Evolutionary conservation across 2,888 invertebrate genomes (phyloP), one percentile per base, ranked within the genome.

Genomic region (Ochlodes sylvanus): DNA sequence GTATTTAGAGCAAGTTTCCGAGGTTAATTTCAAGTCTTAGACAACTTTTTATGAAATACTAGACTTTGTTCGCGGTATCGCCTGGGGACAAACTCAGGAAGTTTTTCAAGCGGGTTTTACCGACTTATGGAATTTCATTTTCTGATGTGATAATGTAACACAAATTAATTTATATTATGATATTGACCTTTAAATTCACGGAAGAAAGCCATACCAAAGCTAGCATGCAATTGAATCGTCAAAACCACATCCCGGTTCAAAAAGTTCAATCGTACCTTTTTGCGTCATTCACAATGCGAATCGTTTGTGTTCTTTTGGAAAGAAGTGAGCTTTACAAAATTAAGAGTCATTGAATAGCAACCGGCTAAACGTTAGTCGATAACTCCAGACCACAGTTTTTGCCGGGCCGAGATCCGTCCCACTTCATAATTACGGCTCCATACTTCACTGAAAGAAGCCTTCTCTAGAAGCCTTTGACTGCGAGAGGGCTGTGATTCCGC

Each of bases 381-480:
- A 63, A 42, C 57, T 55, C 61, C 50, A 63, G 57, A 57, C 63
- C 68, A 56, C 68, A 63, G 52, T 57, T 68, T 62, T 68, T 57
- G 57, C 55, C 15, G 41, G 15, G 50, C 55, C 27, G 68, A 69
- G 63, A 66, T 27, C 44, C 63, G 58, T 52, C 64, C 54, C 17
- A 15, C 54, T 54, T 58, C 68, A 69, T 72, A 73, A 76, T 75
- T 72, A 74, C 69, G 70, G 69, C 44, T 67, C 67, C 58, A 62
- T 61, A 61, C 68, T 60, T 63, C 55, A 47, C 55, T 70, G 60
- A 72, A 71, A 72, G 65, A 69, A 72, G 68, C 70, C 67, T 68
- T 70, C 71, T 71, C 68, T 65, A 27, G 72, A 74, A 74, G 62
- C 68, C 72, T 76, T 76, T 75, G 73, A 75, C 71, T 72, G 73